phyloP scores from a whole-genome alignment of 2,113 vertebrate genomes.

The Syngnathoides biaculeatus region DNA sequence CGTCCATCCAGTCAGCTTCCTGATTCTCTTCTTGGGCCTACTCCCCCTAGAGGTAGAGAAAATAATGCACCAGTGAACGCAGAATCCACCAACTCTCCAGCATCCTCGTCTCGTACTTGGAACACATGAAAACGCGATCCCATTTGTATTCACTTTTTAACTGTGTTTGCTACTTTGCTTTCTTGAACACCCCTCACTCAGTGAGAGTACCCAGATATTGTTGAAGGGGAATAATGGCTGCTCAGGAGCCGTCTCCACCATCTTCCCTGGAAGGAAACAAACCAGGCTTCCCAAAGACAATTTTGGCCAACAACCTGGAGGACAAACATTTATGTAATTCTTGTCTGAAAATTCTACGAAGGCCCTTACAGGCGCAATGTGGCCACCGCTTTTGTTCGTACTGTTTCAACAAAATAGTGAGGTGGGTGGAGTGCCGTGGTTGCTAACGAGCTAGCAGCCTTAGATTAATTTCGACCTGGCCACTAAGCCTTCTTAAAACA shows the following conservation, averaged over 20 bases:
- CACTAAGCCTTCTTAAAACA: constrained; percentile 6
- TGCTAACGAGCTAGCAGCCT: constrained; percentile 32
- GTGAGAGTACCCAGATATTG: constrained; percentile 48
- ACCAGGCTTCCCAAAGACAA: constrained; percentile 88
- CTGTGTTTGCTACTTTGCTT: constrained; percentile 33
- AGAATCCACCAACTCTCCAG: constrained; percentile 21
- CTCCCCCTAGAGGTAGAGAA: constrained; percentile 31
- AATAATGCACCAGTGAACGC: not conserved
- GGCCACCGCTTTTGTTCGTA: constrained; percentile 93
- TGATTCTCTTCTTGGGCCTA: not conserved
- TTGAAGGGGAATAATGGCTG: constrained; percentile 73
- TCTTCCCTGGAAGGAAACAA: constrained; percentile 86
- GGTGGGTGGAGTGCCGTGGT: constrained; percentile 70
- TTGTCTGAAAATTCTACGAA: constrained; percentile 85
- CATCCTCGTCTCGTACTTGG: not conserved
- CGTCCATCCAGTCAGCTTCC: too few relatives aligned
- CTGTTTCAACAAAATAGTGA: constrained; percentile 86
- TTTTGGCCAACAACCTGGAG: constrained; percentile 85
- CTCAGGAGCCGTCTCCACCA: constrained; percentile 83
- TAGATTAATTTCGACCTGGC: not conserved
- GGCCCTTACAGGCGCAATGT: constrained; percentile 90
- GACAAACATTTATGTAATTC: constrained; percentile 92
- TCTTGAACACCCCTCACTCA: constrained; percentile 60
- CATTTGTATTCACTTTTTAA: not conserved
- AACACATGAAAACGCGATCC: constrained; percentile 18